Evolutionary conservation across 2,797 vertebrate species (phyloP), one percentile per base, ranked within the genome.

Genomic region (Pseudochirops cupreus): DNA sequence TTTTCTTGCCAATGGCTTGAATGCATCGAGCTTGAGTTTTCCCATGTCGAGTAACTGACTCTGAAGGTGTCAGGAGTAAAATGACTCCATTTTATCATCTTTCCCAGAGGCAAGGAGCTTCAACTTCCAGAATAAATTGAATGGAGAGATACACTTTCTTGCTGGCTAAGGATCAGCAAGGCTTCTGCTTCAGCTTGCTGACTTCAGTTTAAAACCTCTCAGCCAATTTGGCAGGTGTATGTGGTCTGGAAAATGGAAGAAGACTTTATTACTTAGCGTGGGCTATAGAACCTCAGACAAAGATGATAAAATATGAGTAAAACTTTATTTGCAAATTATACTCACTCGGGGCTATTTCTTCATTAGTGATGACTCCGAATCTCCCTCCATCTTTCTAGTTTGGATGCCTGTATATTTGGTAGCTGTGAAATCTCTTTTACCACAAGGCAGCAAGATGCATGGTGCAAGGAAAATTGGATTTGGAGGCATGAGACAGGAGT

Each of bases 51-150:
- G 58, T 55, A 97, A 91, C 94, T 92, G 93, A 94, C 82, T 97
- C 95, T 55, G 58, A 97, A 97, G 39, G 90, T 94, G 52, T 96
- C 93, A 93, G 93, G 50, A 62, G 96, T 58, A 96, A 96, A 92
- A 87, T 92, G 29, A 91, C 87, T 96, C 93, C 50, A 62, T 94
- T 39, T 95, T 97, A 96, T 96, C 39, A 96, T 97, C 91, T 96
- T 92, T 98, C 98, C 98, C 67, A 97, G 97, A 97, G 93, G 96
- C 95, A 97, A 98, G 67, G 90, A 94, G 28, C 56, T 97, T 96
- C 94, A 33, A 59, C 74, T 96, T 98, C 3, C 87, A 93, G 92
- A 96, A 95, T 96, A 98, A 98, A 98, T 62, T 96, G 95, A 91
- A 94, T 95, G 93, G 18, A 24, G 11, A 18, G 91, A 94, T 46